Conservation (phyloP, 2,888 invertebrate species). For the Pyrocoelia pectoralis region DNA sequence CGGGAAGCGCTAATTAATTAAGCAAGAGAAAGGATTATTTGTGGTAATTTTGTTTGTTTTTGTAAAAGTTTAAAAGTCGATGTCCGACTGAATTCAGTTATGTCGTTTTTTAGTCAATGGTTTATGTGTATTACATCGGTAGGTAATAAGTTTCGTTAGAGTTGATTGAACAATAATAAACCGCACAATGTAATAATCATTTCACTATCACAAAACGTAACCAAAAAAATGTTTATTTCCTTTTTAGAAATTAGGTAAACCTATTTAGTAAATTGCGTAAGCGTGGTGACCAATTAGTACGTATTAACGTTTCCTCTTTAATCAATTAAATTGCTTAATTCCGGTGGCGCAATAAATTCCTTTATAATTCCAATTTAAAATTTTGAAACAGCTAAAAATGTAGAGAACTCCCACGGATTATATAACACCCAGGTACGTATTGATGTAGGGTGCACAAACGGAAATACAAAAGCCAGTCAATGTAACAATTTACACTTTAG, state of each 20-base stretch:
- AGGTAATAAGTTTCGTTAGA: no score
- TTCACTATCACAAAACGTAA: not conserved
- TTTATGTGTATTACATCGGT: no score
- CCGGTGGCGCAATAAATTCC: slow-evolving; percentile 24
- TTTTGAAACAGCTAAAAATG: slow-evolving; percentile 7
- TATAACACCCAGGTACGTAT: slow-evolving; percentile 2
- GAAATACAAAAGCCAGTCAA: slow-evolving; percentile 20
- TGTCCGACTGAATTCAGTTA: no score
- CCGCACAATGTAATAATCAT: no score
- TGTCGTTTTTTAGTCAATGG: no score
- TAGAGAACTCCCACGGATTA: slow-evolving; percentile 22
- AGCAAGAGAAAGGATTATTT: no score
- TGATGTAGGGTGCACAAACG: slow-evolving; percentile 21
- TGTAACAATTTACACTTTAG: slow-evolving; percentile 30
- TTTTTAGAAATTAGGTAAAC: slow-evolving; percentile 13
- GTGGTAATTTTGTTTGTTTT: no score
- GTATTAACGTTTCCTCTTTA: slow-evolving; percentile 29
- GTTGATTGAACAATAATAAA: no score
- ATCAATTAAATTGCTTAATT: slow-evolving; percentile 25
- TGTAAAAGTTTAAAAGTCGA: no score
- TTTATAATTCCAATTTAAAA: slow-evolving; percentile 1
- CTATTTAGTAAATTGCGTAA: slow-evolving; percentile 27
- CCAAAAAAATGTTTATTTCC: slow-evolving; percentile 14
- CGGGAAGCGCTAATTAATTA: no score
- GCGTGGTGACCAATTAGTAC: slow-evolving; percentile 27